A percentile compares a stretch with the other conserved stretches of the same genome.
Evolutionary conservation across 2,113 vertebrate genomes (phyloP).

Genomic region (Castor canadensis): DNA sequence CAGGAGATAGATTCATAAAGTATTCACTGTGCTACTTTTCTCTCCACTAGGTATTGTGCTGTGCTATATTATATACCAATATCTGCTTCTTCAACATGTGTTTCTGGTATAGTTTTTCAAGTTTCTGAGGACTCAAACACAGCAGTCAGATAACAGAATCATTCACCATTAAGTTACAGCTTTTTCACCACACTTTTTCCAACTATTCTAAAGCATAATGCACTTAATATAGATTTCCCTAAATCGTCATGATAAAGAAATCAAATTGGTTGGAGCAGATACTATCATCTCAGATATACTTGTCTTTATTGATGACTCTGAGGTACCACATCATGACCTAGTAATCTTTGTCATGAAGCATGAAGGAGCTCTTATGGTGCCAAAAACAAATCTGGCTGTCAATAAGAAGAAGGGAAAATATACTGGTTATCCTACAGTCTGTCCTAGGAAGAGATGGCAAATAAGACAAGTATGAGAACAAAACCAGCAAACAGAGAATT

Average conservation of each 20-base stretch:
- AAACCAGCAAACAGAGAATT: not conserved
- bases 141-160: constrained; percentile 2
- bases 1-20: not conserved
- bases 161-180: not conserved
- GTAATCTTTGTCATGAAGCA: not conserved
- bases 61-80: not conserved
- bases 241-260: constrained; percentile 6
- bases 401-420: not conserved
- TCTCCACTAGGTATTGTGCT: not conserved
- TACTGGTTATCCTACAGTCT: not conserved
- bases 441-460: not conserved
- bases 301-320: constrained; percentile 51
- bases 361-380: not conserved
- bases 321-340: constrained; percentile 38
- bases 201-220: constrained; percentile 19
- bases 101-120: not conserved
- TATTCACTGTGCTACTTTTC: not conserved
- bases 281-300: constrained; percentile 37
- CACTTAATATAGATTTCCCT: constrained; percentile 13
- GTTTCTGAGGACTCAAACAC: not conserved
- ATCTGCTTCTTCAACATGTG: not conserved
- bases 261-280: constrained; percentile 62
- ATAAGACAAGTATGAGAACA: not conserved
- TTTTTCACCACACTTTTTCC: constrained; percentile 49
- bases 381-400: not conserved